phyloP scores from a whole-genome alignment of 2,888 invertebrate genomes.

The Caenorhabditis uteleia region DNA sequence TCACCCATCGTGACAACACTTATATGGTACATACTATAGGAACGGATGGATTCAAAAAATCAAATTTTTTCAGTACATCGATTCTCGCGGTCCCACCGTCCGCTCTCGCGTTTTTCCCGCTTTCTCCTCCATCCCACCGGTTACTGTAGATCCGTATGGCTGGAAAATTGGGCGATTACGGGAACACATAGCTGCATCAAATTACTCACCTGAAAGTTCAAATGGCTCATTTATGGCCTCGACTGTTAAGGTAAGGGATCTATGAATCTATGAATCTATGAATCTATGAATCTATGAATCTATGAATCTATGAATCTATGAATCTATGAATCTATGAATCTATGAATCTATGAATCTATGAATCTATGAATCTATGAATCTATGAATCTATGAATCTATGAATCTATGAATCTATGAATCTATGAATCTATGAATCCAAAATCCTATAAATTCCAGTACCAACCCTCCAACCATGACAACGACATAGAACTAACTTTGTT shows the following conservation, averaged over 20 bases:
- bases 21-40: constrained; percentile 19
- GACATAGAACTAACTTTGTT: constrained; percentile 52
- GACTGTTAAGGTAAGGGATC: no score
- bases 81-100: constrained; percentile 65
- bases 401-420: constrained; percentile 7
- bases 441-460: background rate
- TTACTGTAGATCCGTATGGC: constrained; percentile 27
- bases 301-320: no score
- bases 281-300: no score
- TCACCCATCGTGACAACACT: constrained; percentile 34
- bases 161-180: constrained; percentile 40
- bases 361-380: no score
- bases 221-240: constrained; percentile 30
- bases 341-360: no score
- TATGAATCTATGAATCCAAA: background rate
- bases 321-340: no score
- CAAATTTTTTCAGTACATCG: constrained; percentile 59
- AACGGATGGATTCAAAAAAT: background rate
- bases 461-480: constrained; percentile 1
- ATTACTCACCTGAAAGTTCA: constrained; percentile 14
- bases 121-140: constrained; percentile 5
- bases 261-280: no score
- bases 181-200: constrained; percentile 10
- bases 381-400: no score
- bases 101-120: constrained; percentile 31